Evolutionary conservation across 2,113 vertebrate species (phyloP).

Genomic region (Zeus faber): DNA sequence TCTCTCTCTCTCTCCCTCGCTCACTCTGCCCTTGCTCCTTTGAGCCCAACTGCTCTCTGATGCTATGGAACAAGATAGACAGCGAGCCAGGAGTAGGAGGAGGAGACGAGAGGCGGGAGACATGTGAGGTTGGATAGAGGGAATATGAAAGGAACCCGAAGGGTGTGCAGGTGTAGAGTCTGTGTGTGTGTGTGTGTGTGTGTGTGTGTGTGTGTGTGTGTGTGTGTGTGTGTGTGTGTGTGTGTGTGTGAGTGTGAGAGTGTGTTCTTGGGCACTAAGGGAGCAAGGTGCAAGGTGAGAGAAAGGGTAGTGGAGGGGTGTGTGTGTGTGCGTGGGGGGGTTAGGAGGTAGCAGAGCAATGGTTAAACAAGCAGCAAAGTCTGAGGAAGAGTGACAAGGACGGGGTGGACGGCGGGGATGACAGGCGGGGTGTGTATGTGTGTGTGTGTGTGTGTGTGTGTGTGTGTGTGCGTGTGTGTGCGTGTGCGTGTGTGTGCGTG

Average conservation of each 20-base stretch:
- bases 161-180: background rate
- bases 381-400: slow-evolving; percentile 61
- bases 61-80: slow-evolving; percentile 26
- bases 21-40: background rate
- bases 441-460: no score
- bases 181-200: no score
- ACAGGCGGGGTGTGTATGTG: slow-evolving; percentile 62
- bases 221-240: background rate
- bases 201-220: background rate
- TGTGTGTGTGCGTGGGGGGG: slow-evolving; percentile 22
- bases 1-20: slow-evolving; percentile 1
- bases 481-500: no score
- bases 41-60: slow-evolving; percentile 15
- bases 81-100: slow-evolving; percentile 15
- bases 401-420: slow-evolving; percentile 57
- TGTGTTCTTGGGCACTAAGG: background rate
- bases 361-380: slow-evolving; percentile 42
- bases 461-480: no score
- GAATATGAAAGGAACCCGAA: background rate
- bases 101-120: slow-evolving; percentile 25
- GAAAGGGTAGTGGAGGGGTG: slow-evolving; percentile 26
- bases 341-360: slow-evolving; percentile 26
- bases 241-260: background rate
- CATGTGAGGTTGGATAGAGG: slow-evolving; percentile 18
- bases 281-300: slow-evolving; percentile 13